Base-by-base conservation (phyloP, 2,888 invertebrate species). In the Pardosa pseudoannulata region DNA sequence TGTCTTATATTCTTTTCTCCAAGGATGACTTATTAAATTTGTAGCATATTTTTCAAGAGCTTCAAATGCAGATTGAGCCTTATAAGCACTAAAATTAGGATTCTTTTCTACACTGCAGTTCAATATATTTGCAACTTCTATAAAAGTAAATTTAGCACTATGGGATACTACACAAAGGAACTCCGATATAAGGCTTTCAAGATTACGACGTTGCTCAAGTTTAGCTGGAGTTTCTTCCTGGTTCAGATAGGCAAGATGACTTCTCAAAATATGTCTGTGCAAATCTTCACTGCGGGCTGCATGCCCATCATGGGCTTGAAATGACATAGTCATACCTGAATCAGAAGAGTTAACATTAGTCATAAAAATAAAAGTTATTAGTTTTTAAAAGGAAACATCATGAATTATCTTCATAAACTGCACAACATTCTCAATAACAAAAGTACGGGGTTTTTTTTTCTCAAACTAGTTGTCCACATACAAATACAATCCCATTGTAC, bases 1-100 rank as follows among this genome's bases (percentile, higher is more conserved):
- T 88, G 94, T 94, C 89, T 94, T 93, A 91, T 96, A 97, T 91
- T 97, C 97, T 91, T 95, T 95, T 89, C 97, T 93, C 97, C 97
- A 97, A 3, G 97, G 96, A 91, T 97, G 96, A 16, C 95, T 94
- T 75, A 96, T 93, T 87, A 97, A 92, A 92, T 97, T 97, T 80
- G 94, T 95, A 1, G 97, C 97, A 91, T 97, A 97, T 89, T 95
- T 93, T 86, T 96, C 96, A 89, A 97, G 93, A 39, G 96, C 95
- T 90, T 95, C 95, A 94, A 96, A 97, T 16, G 96, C 97, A 68
- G 94, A 93, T 32, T 95, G 94, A 19, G 96, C 96, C 89, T 95
- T 94, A 90, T 95, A 95, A 27, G 95, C 96, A 91, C 95, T 96
- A 91, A 96, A 97, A 90, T 95, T 95, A 6, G 70, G 68, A 39